phyloP scores from a whole-genome alignment of 2,888 invertebrate species.

The Plemyria rubiginata region DNA sequence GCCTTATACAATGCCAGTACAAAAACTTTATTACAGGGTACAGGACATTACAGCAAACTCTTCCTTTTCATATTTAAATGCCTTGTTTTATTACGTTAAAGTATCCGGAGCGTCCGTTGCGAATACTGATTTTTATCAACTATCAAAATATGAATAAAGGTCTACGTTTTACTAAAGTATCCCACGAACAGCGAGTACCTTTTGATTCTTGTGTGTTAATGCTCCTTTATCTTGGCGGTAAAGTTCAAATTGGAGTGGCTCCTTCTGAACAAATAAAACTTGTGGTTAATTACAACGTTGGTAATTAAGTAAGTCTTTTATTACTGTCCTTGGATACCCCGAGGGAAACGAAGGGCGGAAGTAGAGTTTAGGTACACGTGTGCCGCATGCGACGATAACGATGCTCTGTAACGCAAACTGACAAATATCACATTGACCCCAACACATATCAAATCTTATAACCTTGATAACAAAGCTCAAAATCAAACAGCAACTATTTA shows the following conservation, averaged over 20 bases:
- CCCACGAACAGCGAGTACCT: conserved; percentile 31
- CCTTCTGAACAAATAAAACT: conserved; percentile 50
- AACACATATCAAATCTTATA: conserved; percentile 37
- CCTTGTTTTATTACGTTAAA: conserved; percentile 6
- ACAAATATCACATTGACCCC: conserved; percentile 43
- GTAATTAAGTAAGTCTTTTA: conserved; percentile 73
- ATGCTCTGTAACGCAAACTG: conserved; percentile 44
- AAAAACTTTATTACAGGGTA: conserved; percentile 17
- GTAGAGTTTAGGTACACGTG: conserved; percentile 72
- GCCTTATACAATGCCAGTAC: background rate
- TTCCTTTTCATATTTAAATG: conserved; percentile 7
- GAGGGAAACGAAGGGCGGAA: conserved; percentile 76
- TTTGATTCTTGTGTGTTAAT: conserved; percentile 15
- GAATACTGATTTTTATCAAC: conserved; percentile 31
- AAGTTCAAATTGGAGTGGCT: conserved; percentile 39
- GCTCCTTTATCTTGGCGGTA: conserved; percentile 32
- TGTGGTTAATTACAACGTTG: conserved; percentile 59
- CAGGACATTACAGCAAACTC: background rate
- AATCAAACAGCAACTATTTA: conserved; percentile 29
- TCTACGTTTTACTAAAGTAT: conserved; percentile 24
- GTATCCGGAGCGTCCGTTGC: conserved; percentile 25
- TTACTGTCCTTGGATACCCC: conserved; percentile 70
- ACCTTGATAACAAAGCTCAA: conserved; percentile 34
- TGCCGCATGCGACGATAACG: conserved; percentile 72
- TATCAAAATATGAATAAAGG: conserved; percentile 33